These are phyloP conservation scores for Ctenodactylus gundi DNA, from an alignment of 2,113 vertebrate genomes.

Conservation along the genomic window DNA sequence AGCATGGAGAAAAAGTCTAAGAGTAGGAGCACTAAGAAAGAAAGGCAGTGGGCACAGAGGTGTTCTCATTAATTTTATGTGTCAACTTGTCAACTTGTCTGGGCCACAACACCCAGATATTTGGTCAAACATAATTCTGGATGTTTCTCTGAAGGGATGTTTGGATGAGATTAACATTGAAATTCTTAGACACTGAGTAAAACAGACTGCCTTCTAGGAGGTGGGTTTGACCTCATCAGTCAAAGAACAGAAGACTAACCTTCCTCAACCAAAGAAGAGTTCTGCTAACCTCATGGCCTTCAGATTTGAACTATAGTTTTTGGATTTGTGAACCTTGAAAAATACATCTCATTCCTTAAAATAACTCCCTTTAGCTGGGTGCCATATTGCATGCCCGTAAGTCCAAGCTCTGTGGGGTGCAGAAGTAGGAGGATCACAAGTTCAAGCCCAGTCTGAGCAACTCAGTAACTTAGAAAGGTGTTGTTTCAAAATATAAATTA, in stretches of 20 bases:
- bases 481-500: no score
- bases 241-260: neutral
- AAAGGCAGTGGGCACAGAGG: neutral
- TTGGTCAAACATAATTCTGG: neutral
- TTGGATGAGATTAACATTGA: conserved; percentile 1
- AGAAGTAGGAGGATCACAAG: no score
- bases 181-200: neutral
- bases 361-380: no score
- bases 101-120: neutral
- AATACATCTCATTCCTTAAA: neutral
- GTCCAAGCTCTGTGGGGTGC: no score
- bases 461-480: no score
- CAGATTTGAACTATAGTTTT: neutral
- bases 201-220: neutral
- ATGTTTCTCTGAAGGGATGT: neutral
- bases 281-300: neutral
- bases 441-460: no score
- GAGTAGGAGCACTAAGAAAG: neutral
- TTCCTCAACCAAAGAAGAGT: neutral
- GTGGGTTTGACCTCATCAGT: neutral
- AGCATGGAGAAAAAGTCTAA: neutral
- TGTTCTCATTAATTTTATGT: conserved; percentile 1
- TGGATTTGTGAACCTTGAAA: neutral
- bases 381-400: no score
- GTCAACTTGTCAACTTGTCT: conserved; percentile 21